Percentiles rank a stretch among this genome's conserved stretches.
Conservation (phyloP, 2,888 invertebrate species). For the Protophormia terraenovae region DNA sequence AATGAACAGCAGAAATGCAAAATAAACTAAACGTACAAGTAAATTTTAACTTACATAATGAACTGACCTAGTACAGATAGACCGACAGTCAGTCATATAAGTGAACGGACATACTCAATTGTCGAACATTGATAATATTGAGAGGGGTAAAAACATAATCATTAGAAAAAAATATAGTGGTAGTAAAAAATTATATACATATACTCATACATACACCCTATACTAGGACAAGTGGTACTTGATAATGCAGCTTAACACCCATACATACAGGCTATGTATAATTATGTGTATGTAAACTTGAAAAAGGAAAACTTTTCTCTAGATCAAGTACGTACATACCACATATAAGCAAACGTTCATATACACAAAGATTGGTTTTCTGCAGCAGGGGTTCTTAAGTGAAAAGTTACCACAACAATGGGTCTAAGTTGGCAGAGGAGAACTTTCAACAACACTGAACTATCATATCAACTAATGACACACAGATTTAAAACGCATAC, state of each 20-base stretch:
- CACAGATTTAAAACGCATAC: too few species aligned
- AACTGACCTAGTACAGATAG: constrained; percentile 42
- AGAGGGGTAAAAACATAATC: neutral
- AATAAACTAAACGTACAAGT: constrained; percentile 28
- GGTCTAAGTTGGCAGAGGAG: too few species aligned
- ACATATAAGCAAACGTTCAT: neutral
- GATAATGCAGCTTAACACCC: constrained; percentile 43
- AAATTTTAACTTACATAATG: constrained; percentile 52
- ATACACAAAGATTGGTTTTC: neutral
- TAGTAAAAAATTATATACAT: neutral
- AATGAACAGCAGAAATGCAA: neutral
- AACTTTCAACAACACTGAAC: too few species aligned
- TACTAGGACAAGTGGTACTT: constrained; percentile 45
- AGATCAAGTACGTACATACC: neutral
- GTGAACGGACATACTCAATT: constrained; percentile 18
- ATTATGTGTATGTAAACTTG: neutral
- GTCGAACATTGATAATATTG: constrained; percentile 14
- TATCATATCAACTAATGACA: too few species aligned
- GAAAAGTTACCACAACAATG: neutral
- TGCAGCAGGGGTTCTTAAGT: neutral
- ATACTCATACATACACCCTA: constrained; percentile 4
- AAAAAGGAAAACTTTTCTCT: neutral
- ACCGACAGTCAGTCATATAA: too few species aligned
- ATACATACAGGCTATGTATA: neutral
- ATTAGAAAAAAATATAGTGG: neutral